A percentile compares a stretch with the other conserved stretches of the same genome.
phyloP scores from a whole-genome alignment of 2,888 invertebrate species.

The Eupelmus urozonus region DNA sequence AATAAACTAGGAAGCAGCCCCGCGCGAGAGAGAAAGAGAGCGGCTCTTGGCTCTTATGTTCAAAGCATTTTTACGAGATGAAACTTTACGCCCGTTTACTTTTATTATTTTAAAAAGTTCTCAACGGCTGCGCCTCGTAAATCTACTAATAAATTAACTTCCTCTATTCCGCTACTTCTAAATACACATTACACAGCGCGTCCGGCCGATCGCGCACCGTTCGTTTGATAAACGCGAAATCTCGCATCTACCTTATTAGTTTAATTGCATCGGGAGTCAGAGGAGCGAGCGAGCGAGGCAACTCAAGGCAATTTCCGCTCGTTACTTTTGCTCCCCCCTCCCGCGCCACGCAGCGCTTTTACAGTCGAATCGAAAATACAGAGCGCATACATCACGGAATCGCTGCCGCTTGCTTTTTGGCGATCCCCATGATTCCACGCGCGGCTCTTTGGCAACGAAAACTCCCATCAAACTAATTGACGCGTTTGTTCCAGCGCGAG shows the following conservation, averaged over 20 bases:
- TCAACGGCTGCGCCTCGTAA: background rate
- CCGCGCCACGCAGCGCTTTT: background rate
- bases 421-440: background rate
- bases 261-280: conserved; percentile 20
- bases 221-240: conserved; percentile 5
- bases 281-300: background rate
- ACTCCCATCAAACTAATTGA: conserved; percentile 57
- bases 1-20: conserved; percentile 22
- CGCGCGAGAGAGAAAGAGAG: too few relatives aligned
- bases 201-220: background rate
- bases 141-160: background rate
- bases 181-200: background rate
- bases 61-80: conserved; percentile 38
- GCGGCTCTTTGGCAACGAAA: conserved; percentile 30
- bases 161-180: background rate
- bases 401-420: conserved; percentile 49
- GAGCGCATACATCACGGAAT: conserved; percentile 21
- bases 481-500: background rate
- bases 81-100: conserved; percentile 20
- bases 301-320: conserved; percentile 30
- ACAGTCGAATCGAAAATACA: conserved; percentile 31
- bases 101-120: conserved; percentile 15
- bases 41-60: background rate
- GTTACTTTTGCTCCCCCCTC: background rate
- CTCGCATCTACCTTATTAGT: conserved; percentile 22